Base-by-base conservation (phyloP, 2,888 invertebrate genomes). In the Dryadula phaetusa region DNA sequence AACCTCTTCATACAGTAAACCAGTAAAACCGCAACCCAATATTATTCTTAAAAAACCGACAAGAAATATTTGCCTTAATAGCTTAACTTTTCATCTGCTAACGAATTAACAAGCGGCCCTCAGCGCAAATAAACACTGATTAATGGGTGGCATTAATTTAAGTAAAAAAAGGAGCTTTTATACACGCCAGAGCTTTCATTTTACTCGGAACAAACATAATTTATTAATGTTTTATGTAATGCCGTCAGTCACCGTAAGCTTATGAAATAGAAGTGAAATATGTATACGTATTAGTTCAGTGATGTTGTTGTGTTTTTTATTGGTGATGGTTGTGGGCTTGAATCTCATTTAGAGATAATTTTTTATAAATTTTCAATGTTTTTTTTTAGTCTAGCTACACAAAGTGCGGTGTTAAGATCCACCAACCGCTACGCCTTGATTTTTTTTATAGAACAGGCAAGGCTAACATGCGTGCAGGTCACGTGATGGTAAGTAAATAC, bases 11-110 rank as follows among this genome's bases (percentile, higher is more conserved):
- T 8, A 64, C 47, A 44, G 56, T 22, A 10, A 4, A 1, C 1
- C 14, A 42, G 2, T 65, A 16, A 4, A 60, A 47, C 28, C 3
- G 12, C 3, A 49, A 12, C 65, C 18, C 81, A 82, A 83, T 75
- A 76, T 79, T 76, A 75, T 79, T 79, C 75, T 71, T 75, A 82
- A 86, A 85, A 84, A 84, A 79, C 78, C 74, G 77, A 72, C 78
- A 76, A 78, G 78, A 80, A 79, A 81, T 80, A 80, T 82, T 79
- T 82, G 79, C 80, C 79, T 82, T 92, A 90, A 92, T 92, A 87
- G 89, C 88, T 90, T 90, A 91, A 92, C 92, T 92, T 93, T 92
- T 92, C 91, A 92, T 91, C 90, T 86, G 85, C 79, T 79, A 80
- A 84, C 86, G 88, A 90, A 91, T 91, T 90, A 90, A 89, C 88